Base-by-base conservation (phyloP, 2,888 invertebrate species). In the Mechanitis messenoides region DNA sequence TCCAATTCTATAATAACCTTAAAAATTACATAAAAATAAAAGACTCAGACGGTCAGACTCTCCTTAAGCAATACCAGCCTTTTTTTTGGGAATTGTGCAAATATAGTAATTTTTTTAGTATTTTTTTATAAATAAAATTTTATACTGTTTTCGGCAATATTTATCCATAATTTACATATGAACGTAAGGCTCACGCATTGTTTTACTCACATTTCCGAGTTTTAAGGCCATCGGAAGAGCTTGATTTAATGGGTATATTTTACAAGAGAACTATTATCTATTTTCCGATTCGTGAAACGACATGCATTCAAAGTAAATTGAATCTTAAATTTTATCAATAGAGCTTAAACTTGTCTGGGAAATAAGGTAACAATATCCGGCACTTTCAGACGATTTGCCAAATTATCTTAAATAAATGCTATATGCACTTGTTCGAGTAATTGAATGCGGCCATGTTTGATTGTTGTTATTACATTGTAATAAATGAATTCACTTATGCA, bases 251-350 rank as follows among this genome's bases (percentile, higher is more conserved):
- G 71, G 61, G 67, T 76, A 83, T 84, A 81, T 80, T 81, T 84
- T 79, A 69, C 70, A 71, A 67, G 66, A 67, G 75, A 79, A 74
- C 79, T 73, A 87, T 87, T 88, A 88, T 83, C 78, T 79, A 77
- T 73, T 76, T 87, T 83, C 84, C 83, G 85, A 87, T 88, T 83
- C 75, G 79, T 75, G 83, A 84, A 85, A 83, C 82, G 79, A 71
- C 71, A 82, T 80, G 76, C 74, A 76, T 74, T 76, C 45, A 58
- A 56, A 33, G 47, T 62, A 68, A 67, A 64, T 47, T 60, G 33
- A 38, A 58, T 63, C 56, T 64, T 68, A 69, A 31, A 0, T 0
- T 20, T 1, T 47, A 6, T 0, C 1, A 5, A 28, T 67, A 71
- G 38, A 60, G 63, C 65, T 58, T 33, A 64, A 61, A 63, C 59